Evolutionary conservation across 2,888 invertebrate species (phyloP).

Genomic region (Octonoba sinensis): DNA sequence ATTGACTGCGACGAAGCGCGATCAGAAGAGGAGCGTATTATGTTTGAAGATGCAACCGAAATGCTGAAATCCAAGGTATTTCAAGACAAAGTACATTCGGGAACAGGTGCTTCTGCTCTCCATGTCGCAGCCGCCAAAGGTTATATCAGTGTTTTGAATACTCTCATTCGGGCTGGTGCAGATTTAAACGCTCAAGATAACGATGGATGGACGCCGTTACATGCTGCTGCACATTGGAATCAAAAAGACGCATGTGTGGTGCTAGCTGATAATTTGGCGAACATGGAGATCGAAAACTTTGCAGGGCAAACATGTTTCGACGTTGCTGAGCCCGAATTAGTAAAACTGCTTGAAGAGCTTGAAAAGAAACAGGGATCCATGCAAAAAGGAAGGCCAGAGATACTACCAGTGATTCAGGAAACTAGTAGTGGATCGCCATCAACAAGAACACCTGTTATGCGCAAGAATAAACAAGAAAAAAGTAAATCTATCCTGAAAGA

Average conservation of each 20-base stretch:
- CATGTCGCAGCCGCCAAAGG: conserved; percentile 99
- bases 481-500: conserved; percentile 69
- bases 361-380: conserved; percentile 76
- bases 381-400: conserved; percentile 69
- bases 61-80: conserved; percentile 81
- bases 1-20: conserved; percentile 94
- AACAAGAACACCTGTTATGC: conserved; percentile 71
- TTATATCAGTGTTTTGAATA: conserved; percentile 86
- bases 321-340: conserved; percentile 88
- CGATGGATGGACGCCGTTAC: conserved; percentile 99
- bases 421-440: conserved; percentile 59
- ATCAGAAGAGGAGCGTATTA: conserved; percentile 88
- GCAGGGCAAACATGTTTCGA: conserved; percentile 91
- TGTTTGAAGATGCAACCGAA: conserved; percentile 90
- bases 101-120: conserved; percentile 95
- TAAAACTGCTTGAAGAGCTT: conserved; percentile 81
- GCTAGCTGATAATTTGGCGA: conserved; percentile 87
- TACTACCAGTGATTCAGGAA: conserved; percentile 63
- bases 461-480: conserved; percentile 74
- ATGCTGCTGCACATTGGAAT: conserved; percentile 99
- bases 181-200: conserved; percentile 93
- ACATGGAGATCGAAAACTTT: conserved; percentile 76
- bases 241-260: conserved; percentile 91
- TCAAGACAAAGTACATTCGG: conserved; percentile 82
- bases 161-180: conserved; percentile 84